A percentile compares a stretch with the other conserved stretches of the same genome.
phyloP scores from a whole-genome alignment of 1,140 invertebrate species.

The Drosophila lini region DNA sequence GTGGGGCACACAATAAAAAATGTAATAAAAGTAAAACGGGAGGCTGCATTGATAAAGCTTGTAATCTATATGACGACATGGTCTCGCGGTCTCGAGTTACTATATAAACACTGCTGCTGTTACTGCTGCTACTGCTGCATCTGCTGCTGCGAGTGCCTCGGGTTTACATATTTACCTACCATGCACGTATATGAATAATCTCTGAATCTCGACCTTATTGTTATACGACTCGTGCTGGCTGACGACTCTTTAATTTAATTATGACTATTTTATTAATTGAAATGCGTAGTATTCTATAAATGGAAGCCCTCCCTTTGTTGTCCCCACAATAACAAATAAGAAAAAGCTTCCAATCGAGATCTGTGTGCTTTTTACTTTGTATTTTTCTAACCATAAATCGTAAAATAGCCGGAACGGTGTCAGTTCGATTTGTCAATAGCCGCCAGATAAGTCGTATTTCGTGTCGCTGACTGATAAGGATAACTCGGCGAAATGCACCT shows the following conservation, averaged over 20 bases:
- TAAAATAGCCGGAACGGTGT: constrained; percentile 16
- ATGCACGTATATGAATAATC: constrained; percentile 25
- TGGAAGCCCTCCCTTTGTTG: constrained; percentile 32
- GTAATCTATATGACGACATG: constrained; percentile 64
- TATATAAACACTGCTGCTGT: constrained; percentile 7
- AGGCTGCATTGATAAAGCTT: constrained; percentile 67
- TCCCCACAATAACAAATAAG: constrained; percentile 11
- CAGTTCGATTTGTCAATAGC: constrained; percentile 48
- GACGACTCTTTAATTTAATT: constrained; percentile 70
- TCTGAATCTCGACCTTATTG: constrained; percentile 33
- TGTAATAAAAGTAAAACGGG: constrained; percentile 48
- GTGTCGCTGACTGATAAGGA: constrained; percentile 9
- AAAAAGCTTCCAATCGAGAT: constrained; percentile 40
- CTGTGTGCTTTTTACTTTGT: constrained; percentile 15
- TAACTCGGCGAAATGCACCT: constrained; percentile 40
- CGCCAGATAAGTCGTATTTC: constrained; percentile 39
- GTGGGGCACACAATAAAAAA: constrained; percentile 30
- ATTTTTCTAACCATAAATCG: constrained; percentile 21
- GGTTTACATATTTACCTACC: constrained; percentile 2
- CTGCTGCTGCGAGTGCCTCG: constrained; percentile 15
- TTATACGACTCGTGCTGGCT: constrained; percentile 54
- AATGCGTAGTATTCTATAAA: constrained; percentile 63
- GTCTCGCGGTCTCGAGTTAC: constrained; percentile 64
- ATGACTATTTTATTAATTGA: constrained; percentile 78
- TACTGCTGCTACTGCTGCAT: neutral